These are phyloP conservation scores for Hippolais icterina DNA, from an alignment of 2,113 vertebrate genomes.

Conservation along the genomic window DNA sequence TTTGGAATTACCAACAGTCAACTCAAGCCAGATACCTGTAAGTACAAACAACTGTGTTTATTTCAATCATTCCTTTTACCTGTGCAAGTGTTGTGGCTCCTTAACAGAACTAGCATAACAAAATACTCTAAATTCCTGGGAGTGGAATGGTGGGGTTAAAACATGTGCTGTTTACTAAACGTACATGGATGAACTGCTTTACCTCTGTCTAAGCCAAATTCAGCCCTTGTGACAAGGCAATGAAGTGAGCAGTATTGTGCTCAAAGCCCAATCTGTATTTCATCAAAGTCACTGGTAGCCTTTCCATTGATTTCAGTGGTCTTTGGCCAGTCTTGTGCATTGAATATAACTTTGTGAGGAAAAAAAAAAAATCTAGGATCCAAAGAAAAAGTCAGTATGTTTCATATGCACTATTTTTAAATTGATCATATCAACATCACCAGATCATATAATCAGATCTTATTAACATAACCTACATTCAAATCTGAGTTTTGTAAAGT, in stretches of 20 bases:
- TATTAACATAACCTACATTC: background rate
- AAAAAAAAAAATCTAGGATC: background rate
- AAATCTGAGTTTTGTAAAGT: background rate
- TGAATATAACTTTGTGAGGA: background rate
- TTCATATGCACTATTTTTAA: background rate
- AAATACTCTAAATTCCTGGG: background rate
- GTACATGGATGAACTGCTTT: slow-evolving; percentile 1
- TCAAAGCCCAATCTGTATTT: background rate
- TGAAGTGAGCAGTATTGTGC: background rate
- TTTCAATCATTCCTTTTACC: slow-evolving; percentile 13
- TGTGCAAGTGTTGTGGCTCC: background rate
- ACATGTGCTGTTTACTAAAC: background rate
- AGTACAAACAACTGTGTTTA: slow-evolving; percentile 75
- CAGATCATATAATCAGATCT: background rate
- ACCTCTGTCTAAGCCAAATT: slow-evolving; percentile 39
- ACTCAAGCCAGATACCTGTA: slow-evolving; percentile 93
- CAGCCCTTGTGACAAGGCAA: background rate
- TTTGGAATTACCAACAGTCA: slow-evolving; percentile 94
- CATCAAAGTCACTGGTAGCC: background rate
- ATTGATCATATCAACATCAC: background rate
- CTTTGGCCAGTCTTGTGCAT: background rate
- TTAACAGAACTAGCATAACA: slow-evolving; percentile 1
- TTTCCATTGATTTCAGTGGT: slow-evolving; percentile 68
- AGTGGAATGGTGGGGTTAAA: background rate
- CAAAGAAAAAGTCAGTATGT: background rate